These are phyloP conservation scores for Pteruthius melanotis DNA, from an alignment of 2,113 vertebrate genomes.

Conservation along the genomic window DNA sequence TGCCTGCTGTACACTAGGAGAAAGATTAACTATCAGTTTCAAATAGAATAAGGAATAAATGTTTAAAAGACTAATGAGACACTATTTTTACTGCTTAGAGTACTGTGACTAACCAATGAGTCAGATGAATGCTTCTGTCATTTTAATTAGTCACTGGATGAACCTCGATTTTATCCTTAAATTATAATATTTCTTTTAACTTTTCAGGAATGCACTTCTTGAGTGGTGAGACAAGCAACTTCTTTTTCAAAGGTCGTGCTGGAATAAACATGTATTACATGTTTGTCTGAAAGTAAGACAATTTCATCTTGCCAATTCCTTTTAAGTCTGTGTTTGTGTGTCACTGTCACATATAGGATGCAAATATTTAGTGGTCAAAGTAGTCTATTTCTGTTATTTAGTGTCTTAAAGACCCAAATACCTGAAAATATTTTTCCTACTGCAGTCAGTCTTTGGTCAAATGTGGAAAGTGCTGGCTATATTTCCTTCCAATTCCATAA, in stretches of 20 bases:
- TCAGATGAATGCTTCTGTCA: slow-evolving; percentile 64
- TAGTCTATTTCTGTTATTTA: not conserved
- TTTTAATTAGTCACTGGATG: slow-evolving; percentile 70
- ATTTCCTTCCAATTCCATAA: not conserved
- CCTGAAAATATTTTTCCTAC: not conserved
- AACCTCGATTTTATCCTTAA: not conserved
- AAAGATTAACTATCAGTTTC: slow-evolving; percentile 76
- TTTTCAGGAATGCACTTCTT: slow-evolving; percentile 25
- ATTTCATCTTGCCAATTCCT: not conserved
- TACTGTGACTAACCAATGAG: slow-evolving; percentile 64
- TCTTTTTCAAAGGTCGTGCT: not conserved
- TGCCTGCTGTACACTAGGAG: slow-evolving; percentile 62
- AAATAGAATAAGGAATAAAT: slow-evolving; percentile 69
- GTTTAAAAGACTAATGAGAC: slow-evolving; percentile 74
- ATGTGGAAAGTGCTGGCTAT: not conserved
- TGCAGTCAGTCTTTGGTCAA: not conserved
- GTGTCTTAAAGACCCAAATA: not conserved
- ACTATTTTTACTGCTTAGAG: slow-evolving; percentile 69
- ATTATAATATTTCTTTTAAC: slow-evolving; percentile 20
- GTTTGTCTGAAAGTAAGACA: not conserved
- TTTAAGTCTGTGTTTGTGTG: not conserved
- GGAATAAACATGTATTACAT: not conserved
- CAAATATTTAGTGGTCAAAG: not conserved
- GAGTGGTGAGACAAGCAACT: not conserved
- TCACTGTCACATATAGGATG: not conserved